Evolutionary conservation across 2,113 vertebrate genomes (phyloP), one percentile per base, ranked within the genome.

Genomic region (Mormoops blainvillei): DNA sequence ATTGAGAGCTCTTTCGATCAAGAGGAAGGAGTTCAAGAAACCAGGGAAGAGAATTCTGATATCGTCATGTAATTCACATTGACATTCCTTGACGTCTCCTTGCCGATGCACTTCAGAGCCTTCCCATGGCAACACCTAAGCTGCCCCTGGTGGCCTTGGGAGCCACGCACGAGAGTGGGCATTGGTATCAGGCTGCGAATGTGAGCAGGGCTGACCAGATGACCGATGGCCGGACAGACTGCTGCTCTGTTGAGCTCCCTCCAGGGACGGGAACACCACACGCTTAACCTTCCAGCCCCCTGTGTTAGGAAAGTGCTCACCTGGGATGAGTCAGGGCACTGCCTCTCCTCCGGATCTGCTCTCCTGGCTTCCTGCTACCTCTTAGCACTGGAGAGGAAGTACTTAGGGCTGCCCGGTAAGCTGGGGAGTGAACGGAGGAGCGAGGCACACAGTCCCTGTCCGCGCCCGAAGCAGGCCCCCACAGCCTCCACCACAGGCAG

Each of bases 201-300:
- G 8, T 26, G 16, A 41, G 41, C 5, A 13, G 36, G 11, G 41
- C 10, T 0, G 0, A 26, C 22, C 4, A n/a, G 19, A 31, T 0
- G 2, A 43, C 56, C 24, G 9, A 58, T 4, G 56, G 11, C 22
- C 5, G 14, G 18, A 33, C 0, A 5, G 4, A 5, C 3, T 8
- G 11, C 14, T 5, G 24, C 4, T 20, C 45, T 16, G 5, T 1
- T 36, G 24, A 13, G 16, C 18, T 38, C 3, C 12, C 76, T 36
- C 33, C 2, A 22, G 28, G 8, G 22, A 14, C 15, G 5, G 43
- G 0, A 2, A 0, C n/a, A 1, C 16, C 20, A 3, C 24, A 15
- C 0, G 0, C 1, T 13, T 12, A 3, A 5, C 28, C 45, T 68
- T 6, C 41, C 43, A 33, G 82, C 8, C 68, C 33, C 10, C 1